Percentiles rank a stretch among this genome's conserved stretches.
phyloP scores from a whole-genome alignment of 2,797 vertebrate genomes.

The Hypotaenidia philippensis region DNA sequence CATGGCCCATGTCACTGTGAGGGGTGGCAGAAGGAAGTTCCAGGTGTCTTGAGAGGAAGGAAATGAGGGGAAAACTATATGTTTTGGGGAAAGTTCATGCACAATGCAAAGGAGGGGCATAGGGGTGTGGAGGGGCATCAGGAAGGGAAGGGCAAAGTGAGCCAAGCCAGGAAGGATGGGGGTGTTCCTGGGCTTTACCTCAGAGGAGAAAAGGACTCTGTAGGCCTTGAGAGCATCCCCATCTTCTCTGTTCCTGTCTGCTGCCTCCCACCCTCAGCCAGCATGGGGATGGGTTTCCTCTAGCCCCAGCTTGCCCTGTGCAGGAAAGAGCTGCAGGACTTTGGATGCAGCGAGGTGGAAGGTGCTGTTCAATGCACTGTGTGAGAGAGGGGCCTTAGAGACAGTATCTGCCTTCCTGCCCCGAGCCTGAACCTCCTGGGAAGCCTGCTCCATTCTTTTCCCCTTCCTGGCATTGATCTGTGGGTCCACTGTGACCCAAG shows the following conservation, averaged over 20 bases:
- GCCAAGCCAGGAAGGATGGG: neutral
- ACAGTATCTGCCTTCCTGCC: neutral
- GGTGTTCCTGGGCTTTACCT: neutral
- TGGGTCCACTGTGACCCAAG: neutral
- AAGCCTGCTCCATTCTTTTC: slow-evolving; percentile 3
- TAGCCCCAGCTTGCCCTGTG: neutral
- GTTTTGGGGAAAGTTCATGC: neutral
- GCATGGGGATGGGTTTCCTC: fast-evolving
- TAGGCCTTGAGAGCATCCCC: neutral
- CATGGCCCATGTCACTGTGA: neutral
- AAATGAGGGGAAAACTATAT: neutral
- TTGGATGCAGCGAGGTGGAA: fast-evolving
- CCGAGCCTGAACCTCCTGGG: neutral
- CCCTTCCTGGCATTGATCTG: neutral
- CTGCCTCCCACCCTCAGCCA: neutral
- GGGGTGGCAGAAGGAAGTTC: neutral
- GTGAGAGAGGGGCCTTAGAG: neutral
- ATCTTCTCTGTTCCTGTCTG: neutral
- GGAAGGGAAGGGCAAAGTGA: neutral
- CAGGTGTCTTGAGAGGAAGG: slow-evolving; percentile 31
- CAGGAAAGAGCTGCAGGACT: neutral
- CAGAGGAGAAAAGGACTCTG: neutral
- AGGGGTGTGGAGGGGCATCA: fast-evolving
- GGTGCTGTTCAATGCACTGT: neutral
- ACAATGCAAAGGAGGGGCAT: neutral